Evolutionary conservation across 2,888 invertebrate species (phyloP).

Genomic region (Thymelicus sylvestris): DNA sequence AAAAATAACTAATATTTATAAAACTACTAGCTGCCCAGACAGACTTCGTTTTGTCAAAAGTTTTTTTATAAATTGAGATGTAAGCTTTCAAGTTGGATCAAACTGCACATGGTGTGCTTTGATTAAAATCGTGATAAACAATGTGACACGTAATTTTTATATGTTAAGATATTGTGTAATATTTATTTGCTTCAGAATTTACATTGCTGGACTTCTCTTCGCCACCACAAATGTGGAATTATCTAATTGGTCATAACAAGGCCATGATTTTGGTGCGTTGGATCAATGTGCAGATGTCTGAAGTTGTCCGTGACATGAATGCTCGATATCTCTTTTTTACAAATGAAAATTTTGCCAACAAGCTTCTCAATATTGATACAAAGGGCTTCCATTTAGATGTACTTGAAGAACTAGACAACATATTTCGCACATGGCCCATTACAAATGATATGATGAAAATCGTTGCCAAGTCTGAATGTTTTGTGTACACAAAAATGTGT

Average conservation of each 20-base stretch:
- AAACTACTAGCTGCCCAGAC: too few relatives aligned
- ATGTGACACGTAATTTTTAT: too few relatives aligned
- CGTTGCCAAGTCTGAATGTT: constrained; percentile 76
- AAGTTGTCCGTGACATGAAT: constrained; percentile 78
- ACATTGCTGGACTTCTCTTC: constrained; percentile 79
- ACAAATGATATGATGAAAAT: constrained; percentile 84
- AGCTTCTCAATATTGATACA: constrained; percentile 73
- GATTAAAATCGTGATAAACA: too few relatives aligned
- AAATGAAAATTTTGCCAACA: constrained; percentile 71
- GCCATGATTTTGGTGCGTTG: constrained; percentile 85
- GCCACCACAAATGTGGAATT: constrained; percentile 84
- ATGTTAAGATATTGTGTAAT: background rate
- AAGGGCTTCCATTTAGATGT: constrained; percentile 67
- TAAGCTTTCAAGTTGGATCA: too few relatives aligned
- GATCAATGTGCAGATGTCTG: constrained; percentile 84
- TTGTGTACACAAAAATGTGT: constrained; percentile 80
- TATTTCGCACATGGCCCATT: constrained; percentile 84
- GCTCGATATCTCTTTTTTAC: constrained; percentile 76
- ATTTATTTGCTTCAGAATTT: constrained; percentile 74
- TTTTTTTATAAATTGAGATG: too few relatives aligned
- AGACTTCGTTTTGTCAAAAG: too few relatives aligned
- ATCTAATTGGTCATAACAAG: constrained; percentile 84
- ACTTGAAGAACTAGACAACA: constrained; percentile 73
- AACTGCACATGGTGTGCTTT: too few relatives aligned
- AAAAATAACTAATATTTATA: too few relatives aligned